phyloP scores from a whole-genome alignment of 2,113 vertebrate species.

The Halcyon senegalensis region DNA sequence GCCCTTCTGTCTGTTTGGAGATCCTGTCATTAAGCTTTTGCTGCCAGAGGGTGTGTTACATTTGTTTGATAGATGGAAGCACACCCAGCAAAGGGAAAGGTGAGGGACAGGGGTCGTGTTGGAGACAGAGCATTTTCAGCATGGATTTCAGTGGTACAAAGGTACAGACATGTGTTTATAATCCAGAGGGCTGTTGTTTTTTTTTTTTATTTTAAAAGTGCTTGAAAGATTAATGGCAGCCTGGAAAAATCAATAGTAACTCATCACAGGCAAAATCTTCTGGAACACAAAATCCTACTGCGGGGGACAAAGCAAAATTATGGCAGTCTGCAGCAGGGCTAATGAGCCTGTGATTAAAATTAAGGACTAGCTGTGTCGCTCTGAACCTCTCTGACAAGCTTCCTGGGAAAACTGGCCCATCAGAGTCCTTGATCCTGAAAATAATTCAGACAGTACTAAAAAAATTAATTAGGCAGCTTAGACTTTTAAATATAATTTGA shows the following conservation, averaged over 20 bases:
- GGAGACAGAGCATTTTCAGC: neutral
- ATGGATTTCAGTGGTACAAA: neutral
- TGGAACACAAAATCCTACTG: slow-evolving; percentile 28
- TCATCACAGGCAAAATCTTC: slow-evolving; percentile 52
- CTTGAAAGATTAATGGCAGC: slow-evolving; percentile 34
- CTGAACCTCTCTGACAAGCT: neutral
- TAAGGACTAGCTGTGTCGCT: neutral
- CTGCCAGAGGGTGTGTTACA: neutral
- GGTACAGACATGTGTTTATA: neutral
- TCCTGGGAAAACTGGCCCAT: neutral
- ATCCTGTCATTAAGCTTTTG: neutral
- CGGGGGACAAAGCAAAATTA: slow-evolving; percentile 36
- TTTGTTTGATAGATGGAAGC: neutral
- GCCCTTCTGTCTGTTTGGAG: neutral
- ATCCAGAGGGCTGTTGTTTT: neutral
- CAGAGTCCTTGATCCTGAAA: neutral
- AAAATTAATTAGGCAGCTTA: neutral
- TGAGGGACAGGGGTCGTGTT: neutral
- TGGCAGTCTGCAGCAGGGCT: slow-evolving; percentile 2
- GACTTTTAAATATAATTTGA: neutral
- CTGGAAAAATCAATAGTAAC: slow-evolving; percentile 45
- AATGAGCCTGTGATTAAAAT: slow-evolving; percentile 49
- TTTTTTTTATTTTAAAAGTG: neutral
- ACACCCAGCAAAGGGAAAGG: neutral
- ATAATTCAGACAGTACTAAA: neutral